Conservation (phyloP, 1,140 invertebrate species). For the Hesperophylax magnus region DNA sequence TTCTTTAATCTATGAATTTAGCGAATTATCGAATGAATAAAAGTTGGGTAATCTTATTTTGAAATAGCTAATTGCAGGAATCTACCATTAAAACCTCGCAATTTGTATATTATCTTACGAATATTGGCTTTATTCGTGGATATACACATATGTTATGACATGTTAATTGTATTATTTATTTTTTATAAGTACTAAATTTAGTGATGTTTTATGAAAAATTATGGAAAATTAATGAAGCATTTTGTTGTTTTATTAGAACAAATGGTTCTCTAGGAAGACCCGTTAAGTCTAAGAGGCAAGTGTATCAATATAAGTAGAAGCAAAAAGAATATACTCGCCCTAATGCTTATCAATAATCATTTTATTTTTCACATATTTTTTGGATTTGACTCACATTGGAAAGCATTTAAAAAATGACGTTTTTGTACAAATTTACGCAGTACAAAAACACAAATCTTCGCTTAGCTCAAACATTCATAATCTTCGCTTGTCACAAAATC, state of each 20-base stretch:
- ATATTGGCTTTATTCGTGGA: too few relatives aligned
- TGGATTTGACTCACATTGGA: constrained; percentile 20
- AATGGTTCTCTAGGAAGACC: constrained; percentile 72
- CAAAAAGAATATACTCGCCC: constrained; percentile 67
- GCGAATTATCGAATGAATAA: too few relatives aligned
- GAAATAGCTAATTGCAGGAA: too few relatives aligned
- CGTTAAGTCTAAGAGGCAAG: constrained; percentile 72
- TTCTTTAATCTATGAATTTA: too few relatives aligned
- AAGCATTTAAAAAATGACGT: neutral
- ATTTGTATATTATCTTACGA: too few relatives aligned
- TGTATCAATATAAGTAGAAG: constrained; percentile 70
- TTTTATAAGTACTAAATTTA: too few relatives aligned
- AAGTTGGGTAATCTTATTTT: too few relatives aligned
- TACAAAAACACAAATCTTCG: constrained; percentile 12
- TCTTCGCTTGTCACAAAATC: constrained; percentile 27
- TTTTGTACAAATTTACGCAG: constrained; percentile 14
- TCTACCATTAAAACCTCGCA: too few relatives aligned
- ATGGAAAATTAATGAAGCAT: neutral
- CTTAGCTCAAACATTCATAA: constrained; percentile 28
- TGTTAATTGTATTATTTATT: too few relatives aligned
- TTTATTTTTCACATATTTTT: constrained; percentile 59
- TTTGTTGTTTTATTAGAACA: constrained; percentile 68
- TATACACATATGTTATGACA: too few relatives aligned
- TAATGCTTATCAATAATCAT: constrained; percentile 67
- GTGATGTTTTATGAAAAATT: too few relatives aligned